These are phyloP conservation scores for Dexiosoma caninum DNA, from an alignment of 2,888 invertebrate genomes.

Conservation along the genomic window DNA sequence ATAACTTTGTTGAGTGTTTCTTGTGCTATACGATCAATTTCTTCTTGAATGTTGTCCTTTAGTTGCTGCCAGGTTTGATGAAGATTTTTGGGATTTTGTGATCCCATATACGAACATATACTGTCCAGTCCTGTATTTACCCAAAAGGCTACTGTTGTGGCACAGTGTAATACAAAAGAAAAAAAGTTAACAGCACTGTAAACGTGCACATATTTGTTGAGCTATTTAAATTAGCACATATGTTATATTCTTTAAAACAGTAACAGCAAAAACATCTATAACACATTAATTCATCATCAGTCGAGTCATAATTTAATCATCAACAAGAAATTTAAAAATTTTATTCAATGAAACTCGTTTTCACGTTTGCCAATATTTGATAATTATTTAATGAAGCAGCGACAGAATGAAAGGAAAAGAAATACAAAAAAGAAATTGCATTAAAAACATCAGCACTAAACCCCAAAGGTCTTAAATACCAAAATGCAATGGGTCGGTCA, in stretches of 20 bases:
- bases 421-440: constrained; percentile 30
- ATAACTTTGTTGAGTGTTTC: too few species aligned
- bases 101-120: too few species aligned
- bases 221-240: neutral
- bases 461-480: constrained; percentile 22
- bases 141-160: too few species aligned
- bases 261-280: neutral
- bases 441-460: constrained; percentile 33
- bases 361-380: constrained; percentile 33
- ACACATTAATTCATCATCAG: constrained; percentile 16
- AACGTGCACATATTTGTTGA: neutral
- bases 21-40: too few species aligned
- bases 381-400: constrained; percentile 10
- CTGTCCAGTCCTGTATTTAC: too few species aligned
- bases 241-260: neutral
- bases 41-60: too few species aligned
- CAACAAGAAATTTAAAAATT: constrained; percentile 8
- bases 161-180: too few species aligned
- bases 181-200: neutral
- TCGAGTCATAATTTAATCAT: constrained; percentile 18
- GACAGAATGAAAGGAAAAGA: neutral
- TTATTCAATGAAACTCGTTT: constrained; percentile 12
- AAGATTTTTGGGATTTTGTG: too few species aligned
- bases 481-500: neutral
- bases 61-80: too few species aligned